Percentiles rank a stretch among this genome's conserved stretches.
Conservation (phyloP, 2,113 vertebrate species). For the Phrynosoma blainvillii region DNA sequence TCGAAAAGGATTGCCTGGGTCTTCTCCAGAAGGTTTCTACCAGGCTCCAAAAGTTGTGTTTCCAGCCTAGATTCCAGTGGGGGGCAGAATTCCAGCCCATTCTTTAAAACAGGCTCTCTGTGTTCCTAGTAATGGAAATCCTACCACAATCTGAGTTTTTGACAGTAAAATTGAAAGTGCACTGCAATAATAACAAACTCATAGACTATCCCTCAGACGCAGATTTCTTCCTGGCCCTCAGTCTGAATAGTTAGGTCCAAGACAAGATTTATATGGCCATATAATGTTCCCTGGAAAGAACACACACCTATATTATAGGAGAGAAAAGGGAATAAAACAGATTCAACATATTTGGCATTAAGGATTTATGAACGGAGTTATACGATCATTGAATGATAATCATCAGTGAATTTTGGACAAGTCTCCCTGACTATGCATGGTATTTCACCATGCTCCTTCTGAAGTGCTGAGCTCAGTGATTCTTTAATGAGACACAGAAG, state of each 20-base stretch:
- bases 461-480: slow-evolving; percentile 25
- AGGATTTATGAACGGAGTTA: slow-evolving; percentile 25
- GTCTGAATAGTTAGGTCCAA: slow-evolving; percentile 32
- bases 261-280: slow-evolving; percentile 61
- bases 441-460: slow-evolving; percentile 41
- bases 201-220: slow-evolving; percentile 43
- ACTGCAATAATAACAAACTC: slow-evolving; percentile 21
- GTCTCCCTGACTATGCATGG: slow-evolving; percentile 43
- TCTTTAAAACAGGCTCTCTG: not conserved
- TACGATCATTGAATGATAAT: slow-evolving; percentile 54
- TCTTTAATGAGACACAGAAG: not conserved
- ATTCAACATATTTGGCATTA: slow-evolving; percentile 51
- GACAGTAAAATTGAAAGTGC: not conserved
- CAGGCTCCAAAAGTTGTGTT: not conserved
- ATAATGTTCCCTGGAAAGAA: slow-evolving; percentile 63
- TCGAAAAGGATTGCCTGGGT: not conserved
- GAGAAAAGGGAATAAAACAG: slow-evolving; percentile 41
- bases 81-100: not conserved
- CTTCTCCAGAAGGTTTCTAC: not conserved
- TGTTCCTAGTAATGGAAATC: not conserved
- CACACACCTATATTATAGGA: slow-evolving; percentile 48
- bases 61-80: not conserved
- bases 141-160: not conserved
- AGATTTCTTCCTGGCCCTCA: slow-evolving; percentile 34
- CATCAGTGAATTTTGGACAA: slow-evolving; percentile 40